Evolutionary conservation across 2,113 vertebrate genomes (phyloP), one percentile per base, ranked within the genome.

Genomic region (Pica pica): DNA sequence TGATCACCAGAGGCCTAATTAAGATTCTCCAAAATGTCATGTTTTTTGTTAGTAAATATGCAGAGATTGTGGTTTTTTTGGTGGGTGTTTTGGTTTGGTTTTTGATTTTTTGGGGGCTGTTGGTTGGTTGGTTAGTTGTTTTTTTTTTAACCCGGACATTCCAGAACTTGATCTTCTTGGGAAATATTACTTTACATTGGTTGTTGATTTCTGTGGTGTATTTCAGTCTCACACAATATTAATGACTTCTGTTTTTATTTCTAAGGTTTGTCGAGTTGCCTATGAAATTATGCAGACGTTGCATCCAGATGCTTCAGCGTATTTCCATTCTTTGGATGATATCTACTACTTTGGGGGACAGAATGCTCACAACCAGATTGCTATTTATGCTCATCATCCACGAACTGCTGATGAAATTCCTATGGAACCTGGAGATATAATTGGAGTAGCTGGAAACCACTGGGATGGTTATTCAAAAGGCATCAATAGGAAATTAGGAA

Each of bases 271-370:
- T 96, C 98, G 99, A 67, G 99, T 99, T 93, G 99, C 99, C 83
- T 99, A 99, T 79, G 99, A 99, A 98, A 99, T 99, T 85, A 99
- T 99, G 99, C 99, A 99, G 97, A 99, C 99, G 2, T 98, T 99
- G 75, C 99, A 99, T 94, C 99, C 99, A 6, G 99, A 99, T 90
- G 99, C 99, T 87, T 99, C 99, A 35, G 98, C 99, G 0, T 99
- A 98, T 97, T 99, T 99, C 97, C 99, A 99, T 95, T 99, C 99
- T 90, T 98, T 99, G 97, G 99, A 99, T 87, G 99, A 99, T 95
- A 99, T 99, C 97, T 99, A 99, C 98, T 99, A 99, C 97, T 99
- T 99, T 91, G 99, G 99, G 47, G 99, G 99, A 78, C 99, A 99
- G 82, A 99, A 99, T 83, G 99, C 99, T 80, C 99, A 99, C 98